Base-by-base conservation (phyloP, 1,140 invertebrate genomes). In the Trichoplusia ni region DNA sequence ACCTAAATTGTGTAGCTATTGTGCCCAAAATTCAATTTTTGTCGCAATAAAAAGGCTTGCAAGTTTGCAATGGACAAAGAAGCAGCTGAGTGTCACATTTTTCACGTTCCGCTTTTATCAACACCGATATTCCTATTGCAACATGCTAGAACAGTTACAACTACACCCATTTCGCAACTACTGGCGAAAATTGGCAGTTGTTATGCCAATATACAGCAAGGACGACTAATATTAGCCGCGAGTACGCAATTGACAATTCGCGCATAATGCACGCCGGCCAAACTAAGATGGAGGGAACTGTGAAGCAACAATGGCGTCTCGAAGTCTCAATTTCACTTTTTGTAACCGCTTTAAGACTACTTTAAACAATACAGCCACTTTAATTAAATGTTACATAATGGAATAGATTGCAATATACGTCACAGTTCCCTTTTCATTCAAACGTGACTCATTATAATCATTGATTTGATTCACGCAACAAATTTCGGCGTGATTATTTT, bases 91-190 rank as follows among this genome's bases (percentile, higher is more conserved):
- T n/a, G n/a, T n/a, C 38, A 61, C 37, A 68, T 54, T 78, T 82
- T 74, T 75, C 51, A 14, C 18, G 44, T 64, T 72, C 46, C 51
- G 47, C 54, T 40, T 53, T 62, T 69, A 53, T 68, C 60, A 60
- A 49, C 73, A 71, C 64, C 66, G 75, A 79, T 73, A 38, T 61
- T 59, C 40, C 61, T 31, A 71, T 79, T n/a, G n/a, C n/a, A n/a
- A n/a, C n/a, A n/a, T n/a, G n/a, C n/a, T n/a, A n/a, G n/a, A n/a
- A n/a, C n/a, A n/a, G 67, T 71, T 81, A 75, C 75, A 86, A 84
- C 75, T 81, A 75, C 72, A 73, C 61, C 64, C 38, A 58, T 84
- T 80, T 63, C 73, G 74, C 75, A 85, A 87, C 42, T 16, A 9
- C 49, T 75, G 67, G 73, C 75, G 73, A 75, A 77, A 80, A 73